Percentiles rank a stretch among this genome's conserved stretches.
These are phyloP conservation scores for Picus viridis DNA, from an alignment of 2,797 vertebrate species.

Conservation along the genomic window DNA sequence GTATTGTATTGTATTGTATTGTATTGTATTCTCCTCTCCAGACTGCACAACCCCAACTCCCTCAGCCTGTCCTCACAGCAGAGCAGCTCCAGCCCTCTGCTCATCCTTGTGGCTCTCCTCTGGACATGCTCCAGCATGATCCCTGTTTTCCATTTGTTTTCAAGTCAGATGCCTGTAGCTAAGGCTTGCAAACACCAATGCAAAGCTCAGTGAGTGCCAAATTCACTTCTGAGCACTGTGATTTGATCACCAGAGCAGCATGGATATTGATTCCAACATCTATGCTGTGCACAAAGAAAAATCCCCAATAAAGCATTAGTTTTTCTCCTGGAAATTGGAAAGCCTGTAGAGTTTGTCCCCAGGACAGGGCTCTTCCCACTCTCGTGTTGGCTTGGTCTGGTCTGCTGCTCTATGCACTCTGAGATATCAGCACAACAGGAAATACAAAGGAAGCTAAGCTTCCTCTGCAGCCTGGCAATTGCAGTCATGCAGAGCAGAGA, in stretches of 20 bases:
- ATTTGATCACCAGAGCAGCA: neutral
- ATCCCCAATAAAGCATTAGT: neutral
- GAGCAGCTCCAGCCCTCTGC: too few species aligned
- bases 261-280: neutral
- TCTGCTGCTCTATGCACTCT: neutral
- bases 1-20: too few species aligned
- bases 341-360: neutral
- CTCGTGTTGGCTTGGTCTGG: neutral
- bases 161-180: neutral
- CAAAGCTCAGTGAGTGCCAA: neutral
- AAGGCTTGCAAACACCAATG: neutral
- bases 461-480: slow-evolving; percentile 23
- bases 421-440: slow-evolving; percentile 16
- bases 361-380: neutral
- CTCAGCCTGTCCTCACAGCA: too few species aligned
- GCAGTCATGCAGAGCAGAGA: slow-evolving; percentile 14
- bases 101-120: too few species aligned
- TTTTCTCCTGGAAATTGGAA: neutral
- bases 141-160: neutral
- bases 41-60: too few species aligned
- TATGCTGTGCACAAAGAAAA: neutral
- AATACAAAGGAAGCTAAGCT: slow-evolving; percentile 28
- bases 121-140: neutral
- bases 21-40: too few species aligned
- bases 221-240: neutral